Evolutionary conservation across 1,140 invertebrate species (phyloP).

Genomic region (Wiebesia pumilae): DNA sequence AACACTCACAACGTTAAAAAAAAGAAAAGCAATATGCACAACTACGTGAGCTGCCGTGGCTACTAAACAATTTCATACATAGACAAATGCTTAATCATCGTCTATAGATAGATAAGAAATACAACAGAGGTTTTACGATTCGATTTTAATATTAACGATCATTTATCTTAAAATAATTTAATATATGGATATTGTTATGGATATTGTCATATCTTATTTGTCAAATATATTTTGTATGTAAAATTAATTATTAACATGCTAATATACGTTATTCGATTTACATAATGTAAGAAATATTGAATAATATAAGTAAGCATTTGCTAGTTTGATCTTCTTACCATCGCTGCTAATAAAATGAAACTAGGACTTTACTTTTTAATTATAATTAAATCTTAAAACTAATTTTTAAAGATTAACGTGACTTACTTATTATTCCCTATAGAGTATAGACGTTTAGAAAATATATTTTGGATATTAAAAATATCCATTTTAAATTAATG

Average conservation of each 20-base stretch:
- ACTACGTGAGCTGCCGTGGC: not conserved
- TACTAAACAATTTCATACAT: slow-evolving; percentile 10
- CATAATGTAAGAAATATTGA: not conserved
- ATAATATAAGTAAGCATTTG: not conserved
- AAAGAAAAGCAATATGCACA: slow-evolving; percentile 33
- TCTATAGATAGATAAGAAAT: slow-evolving; percentile 5
- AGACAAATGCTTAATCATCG: slow-evolving; percentile 26
- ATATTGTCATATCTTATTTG: not conserved
- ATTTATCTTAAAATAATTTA: slow-evolving; percentile 4
- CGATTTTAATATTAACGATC: not conserved
- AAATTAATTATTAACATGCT: not conserved
- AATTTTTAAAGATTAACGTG: no score
- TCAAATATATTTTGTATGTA: not conserved
- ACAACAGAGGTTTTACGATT: not conserved
- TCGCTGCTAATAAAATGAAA: not conserved
- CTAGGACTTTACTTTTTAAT: not conserved
- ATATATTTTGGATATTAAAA: no score
- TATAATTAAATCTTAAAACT: no score
- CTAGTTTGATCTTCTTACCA: no score
- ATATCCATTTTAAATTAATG: no score
- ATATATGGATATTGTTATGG: not conserved
- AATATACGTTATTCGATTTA: not conserved
- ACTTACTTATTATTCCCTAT: no score
- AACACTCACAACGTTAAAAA: not conserved
- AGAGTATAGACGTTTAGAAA: no score